Base-by-base conservation (phyloP, 2,113 vertebrate species). In the Leucosticte australis region DNA sequence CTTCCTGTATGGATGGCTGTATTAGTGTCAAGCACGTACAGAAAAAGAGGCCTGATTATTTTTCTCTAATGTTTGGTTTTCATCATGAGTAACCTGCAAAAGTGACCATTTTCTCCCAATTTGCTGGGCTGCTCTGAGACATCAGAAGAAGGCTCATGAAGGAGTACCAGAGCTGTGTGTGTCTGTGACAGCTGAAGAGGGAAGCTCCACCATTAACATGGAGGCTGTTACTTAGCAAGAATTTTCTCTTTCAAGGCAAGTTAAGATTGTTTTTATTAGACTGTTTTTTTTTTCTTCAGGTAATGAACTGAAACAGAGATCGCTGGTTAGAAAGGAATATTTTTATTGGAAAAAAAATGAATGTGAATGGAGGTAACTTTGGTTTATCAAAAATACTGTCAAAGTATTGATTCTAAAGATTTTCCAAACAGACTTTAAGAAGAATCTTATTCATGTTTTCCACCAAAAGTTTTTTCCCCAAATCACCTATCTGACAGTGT, bases 121-220 rank as follows among this genome's bases (percentile, higher is more conserved):
- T 89, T 62, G 84, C 74, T 64, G 96, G 42, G 87, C 59, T 62
- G 70, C 92, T 74, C 56, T 27, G 69, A 82, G 84, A 44, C 87
- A 82, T 90, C 81, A 70, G 94, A 94, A 98, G 95, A 98, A 99
- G 98, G 97, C 98, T 99, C 98, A 97, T 98, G 97, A 99, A 99
- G 97, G 99, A 99, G 98, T 99, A 99, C 94, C 98, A 99, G 97
- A 99, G 98, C 98, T 99, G 98, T 90, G 99, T 98, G 41, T 41
- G 98, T 98, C 99, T 42, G 97, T 99, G 94, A 99, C 98, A 59
- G 98, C 99, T 83, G 98, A 99, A 85, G 98, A 99, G 98, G 98
- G 98, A 98, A 98, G 98, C 96, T 83, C 33, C 21, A 37, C 39
- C 28, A 53, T 10, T 41, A 41, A 83, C 3, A 47, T 28, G 19